Base-by-base conservation (phyloP, 2,888 invertebrate species). In the Andrena trimmerana region DNA sequence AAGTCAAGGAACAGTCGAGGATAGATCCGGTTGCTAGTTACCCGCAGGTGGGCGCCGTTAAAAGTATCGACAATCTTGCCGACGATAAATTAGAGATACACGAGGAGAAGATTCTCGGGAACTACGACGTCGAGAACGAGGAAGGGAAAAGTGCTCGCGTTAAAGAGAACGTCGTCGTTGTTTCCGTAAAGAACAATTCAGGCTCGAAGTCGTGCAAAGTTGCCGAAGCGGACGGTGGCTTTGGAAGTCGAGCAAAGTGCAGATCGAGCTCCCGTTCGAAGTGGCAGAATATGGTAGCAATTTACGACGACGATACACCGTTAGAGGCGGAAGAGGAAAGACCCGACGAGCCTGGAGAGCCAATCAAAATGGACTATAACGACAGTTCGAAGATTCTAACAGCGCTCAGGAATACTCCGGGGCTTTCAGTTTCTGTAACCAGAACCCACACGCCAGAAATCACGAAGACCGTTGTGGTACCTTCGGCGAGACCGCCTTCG, bases 311-410 rank as follows among this genome's bases (percentile, higher is more conserved):
- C 2, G 13, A 42, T 42, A 42, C 36, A 10, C 70, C 50, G 16
- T 31, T 69, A 13, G 87, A 87, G 7, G 16, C 29, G 5, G 83
- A 87, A 16, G 89, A 89, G 16, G 88, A 90, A 13, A 83, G 86
- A 24, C 82, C 85, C 6, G 84, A 87, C 29, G 89, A 88, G n/a
- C 88, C 85, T 24, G 86, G 86, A 1, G 84, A 88, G 8, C 84
- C 86, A 24, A 27, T 76, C 50, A 86, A 88, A 60, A 82, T 87
- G 52, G 87, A 91, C 79, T 89, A 87, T 67, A 86, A 80, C 65
- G 90, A 91, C n/a, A 93, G 91, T 71, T 90, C 92, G 7, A 91
- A 91, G 75, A 92, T 93, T 8, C 87, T 93, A n/a, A 87, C 92
- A 54, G 92, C 92, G 2, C 86, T 93, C 10, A 90, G 91, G 31